phyloP scores from a whole-genome alignment of 2,888 invertebrate species.

The Eledone cirrhosa region DNA sequence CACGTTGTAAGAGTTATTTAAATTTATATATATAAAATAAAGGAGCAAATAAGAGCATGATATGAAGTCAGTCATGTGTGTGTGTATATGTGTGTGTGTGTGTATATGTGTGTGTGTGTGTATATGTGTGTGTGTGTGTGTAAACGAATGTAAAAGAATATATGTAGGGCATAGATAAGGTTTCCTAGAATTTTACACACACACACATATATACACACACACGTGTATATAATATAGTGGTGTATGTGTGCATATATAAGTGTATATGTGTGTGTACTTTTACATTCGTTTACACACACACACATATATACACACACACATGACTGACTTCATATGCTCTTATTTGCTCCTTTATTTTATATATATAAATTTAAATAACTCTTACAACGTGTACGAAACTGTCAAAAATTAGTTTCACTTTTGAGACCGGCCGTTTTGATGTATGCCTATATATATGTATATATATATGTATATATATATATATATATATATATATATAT shows the following conservation, averaged over 20 bases:
- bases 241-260: not conserved
- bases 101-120: not conserved
- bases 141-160: too few relatives aligned
- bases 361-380: not conserved
- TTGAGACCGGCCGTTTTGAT: too few relatives aligned
- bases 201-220: not conserved
- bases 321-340: not conserved
- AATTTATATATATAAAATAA: not conserved
- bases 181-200: not conserved
- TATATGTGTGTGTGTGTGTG: not conserved
- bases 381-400: not conserved
- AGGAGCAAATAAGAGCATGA: not conserved
- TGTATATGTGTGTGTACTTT: not conserved
- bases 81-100: not conserved
- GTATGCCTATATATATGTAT: not conserved
- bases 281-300: not conserved
- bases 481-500: conserved; percentile 6
- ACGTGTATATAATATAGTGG: too few relatives aligned
- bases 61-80: too few relatives aligned
- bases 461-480: not conserved
- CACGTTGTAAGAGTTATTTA: not conserved
- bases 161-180: not conserved
- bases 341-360: not conserved
- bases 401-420: too few relatives aligned
- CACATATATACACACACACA: not conserved